Evolutionary conservation across 2,888 invertebrate species (phyloP).

Genomic region (Syritta pipiens): DNA sequence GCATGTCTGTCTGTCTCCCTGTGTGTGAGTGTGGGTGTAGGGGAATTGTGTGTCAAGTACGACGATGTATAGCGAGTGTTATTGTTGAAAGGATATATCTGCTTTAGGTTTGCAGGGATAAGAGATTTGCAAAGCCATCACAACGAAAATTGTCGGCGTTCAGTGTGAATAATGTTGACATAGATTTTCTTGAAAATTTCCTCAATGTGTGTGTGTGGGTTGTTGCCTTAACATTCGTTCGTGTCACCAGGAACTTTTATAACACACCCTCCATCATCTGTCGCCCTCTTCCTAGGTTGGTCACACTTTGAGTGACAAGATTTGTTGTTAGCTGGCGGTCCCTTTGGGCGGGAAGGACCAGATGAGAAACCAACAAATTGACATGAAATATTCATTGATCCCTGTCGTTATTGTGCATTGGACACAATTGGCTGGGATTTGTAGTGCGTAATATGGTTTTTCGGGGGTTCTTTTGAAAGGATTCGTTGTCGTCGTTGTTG

Average conservation of each 20-base stretch:
- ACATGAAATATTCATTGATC: slow-evolving; percentile 64
- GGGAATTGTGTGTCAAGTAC: slow-evolving; percentile 30
- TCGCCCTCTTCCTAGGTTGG: slow-evolving; percentile 13
- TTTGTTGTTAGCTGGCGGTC: slow-evolving; percentile 21
- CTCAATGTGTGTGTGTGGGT: background rate
- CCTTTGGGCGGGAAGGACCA: background rate
- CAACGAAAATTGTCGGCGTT: slow-evolving; percentile 39
- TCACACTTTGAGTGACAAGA: slow-evolving; percentile 42
- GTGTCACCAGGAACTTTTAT: no score
- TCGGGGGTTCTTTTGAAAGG: background rate
- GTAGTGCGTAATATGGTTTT: slow-evolving; percentile 16
- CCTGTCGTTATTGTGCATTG: slow-evolving; percentile 34
- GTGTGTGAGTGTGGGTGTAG: background rate
- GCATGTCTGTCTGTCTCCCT: no score
- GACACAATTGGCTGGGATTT: slow-evolving; percentile 48
- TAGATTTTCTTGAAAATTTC: slow-evolving; percentile 40
- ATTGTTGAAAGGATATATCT: slow-evolving; percentile 54
- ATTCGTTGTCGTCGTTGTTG: background rate
- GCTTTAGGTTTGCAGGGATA: slow-evolving; percentile 52
- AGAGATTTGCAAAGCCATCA: slow-evolving; percentile 53
- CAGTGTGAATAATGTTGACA: slow-evolving; percentile 59
- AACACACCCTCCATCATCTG: no score
- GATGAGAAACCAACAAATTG: slow-evolving; percentile 53
- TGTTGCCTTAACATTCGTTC: no score
- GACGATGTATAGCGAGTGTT: slow-evolving; percentile 24